Evolutionary conservation across 1,140 invertebrate species (phyloP).

Genomic region (Calephelis virginiensis): DNA sequence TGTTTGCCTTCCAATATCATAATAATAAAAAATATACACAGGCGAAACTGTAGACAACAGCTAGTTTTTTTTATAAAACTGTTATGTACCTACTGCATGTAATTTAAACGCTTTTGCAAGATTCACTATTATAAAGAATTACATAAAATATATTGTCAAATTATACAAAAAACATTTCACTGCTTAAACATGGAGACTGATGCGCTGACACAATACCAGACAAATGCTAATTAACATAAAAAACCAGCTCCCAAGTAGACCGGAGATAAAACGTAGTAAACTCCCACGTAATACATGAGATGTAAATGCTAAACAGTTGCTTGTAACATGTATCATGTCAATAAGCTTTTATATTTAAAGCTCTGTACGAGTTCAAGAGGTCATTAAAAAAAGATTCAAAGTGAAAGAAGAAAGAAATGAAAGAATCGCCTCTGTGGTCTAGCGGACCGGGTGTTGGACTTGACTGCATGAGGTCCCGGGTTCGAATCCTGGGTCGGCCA

Average conservation of each 20-base stretch:
- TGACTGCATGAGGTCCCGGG: too few relatives aligned
- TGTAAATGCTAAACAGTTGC: conserved; percentile 3
- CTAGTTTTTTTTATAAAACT: not conserved
- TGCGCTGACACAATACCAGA: conserved; percentile 5
- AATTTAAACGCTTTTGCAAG: not conserved
- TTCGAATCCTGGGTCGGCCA: too few relatives aligned
- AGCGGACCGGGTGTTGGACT: too few relatives aligned
- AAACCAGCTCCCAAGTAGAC: conserved; percentile 5
- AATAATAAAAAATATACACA: too few relatives aligned
- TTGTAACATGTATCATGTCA: not conserved
- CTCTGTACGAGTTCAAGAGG: too few relatives aligned
- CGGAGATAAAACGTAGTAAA: conserved; percentile 1
- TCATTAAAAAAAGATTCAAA: too few relatives aligned
- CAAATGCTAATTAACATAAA: conserved; percentile 7
- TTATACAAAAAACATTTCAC: conserved; percentile 3
- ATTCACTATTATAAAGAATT: too few relatives aligned
- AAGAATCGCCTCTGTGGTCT: too few relatives aligned
- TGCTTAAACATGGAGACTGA: not conserved
- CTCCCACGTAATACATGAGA: conserved; percentile 5
- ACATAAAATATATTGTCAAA: not conserved
- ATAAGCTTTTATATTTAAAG: not conserved
- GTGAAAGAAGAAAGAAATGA: too few relatives aligned
- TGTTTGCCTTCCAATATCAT: too few relatives aligned
- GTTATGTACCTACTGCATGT: not conserved
- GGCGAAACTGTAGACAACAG: too few relatives aligned